A percentile compares a stretch with the other conserved stretches of the same genome.
Conservation (phyloP, 2,113 vertebrate genomes). For the Daubentonia madagascariensis region DNA sequence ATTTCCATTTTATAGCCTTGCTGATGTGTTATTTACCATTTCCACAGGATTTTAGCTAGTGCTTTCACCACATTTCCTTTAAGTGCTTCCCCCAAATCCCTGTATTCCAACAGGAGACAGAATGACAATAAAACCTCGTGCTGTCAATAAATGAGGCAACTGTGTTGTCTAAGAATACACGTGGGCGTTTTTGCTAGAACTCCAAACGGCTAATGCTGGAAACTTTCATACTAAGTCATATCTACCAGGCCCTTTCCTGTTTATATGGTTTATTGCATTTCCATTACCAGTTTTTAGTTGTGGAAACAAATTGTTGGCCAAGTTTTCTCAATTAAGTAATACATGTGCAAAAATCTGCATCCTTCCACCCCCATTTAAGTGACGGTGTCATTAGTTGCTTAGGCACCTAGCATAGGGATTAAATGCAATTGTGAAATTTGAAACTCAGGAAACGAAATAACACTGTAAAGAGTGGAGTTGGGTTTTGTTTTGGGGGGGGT, state of each 20-base stretch:
- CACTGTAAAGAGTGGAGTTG: background rate
- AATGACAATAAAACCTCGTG: conserved; percentile 32
- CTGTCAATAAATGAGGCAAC: conserved; percentile 33
- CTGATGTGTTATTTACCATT: conserved; percentile 59
- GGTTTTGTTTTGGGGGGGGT: background rate
- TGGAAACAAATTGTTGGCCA: conserved; percentile 49
- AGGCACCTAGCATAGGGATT: conserved; percentile 17
- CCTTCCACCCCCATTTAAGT: background rate
- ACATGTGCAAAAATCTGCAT: background rate
- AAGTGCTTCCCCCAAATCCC: conserved; percentile 42
- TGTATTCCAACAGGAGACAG: conserved; percentile 39
- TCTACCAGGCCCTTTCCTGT: conserved; percentile 45
- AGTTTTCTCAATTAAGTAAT: conserved; percentile 61
- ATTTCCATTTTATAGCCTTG: conserved; percentile 51
- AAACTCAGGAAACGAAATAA: background rate
- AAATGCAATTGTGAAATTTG: background rate
- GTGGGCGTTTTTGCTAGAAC: conserved; percentile 60
- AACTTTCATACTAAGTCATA: conserved; percentile 58
- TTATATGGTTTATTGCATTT: conserved; percentile 40
- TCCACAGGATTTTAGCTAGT: conserved; percentile 51
- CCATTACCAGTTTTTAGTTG: background rate
- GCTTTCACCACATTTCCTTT: conserved; percentile 68
- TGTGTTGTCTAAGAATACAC: conserved; percentile 53
- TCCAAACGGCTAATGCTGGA: conserved; percentile 62
- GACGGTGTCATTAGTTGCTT: conserved; percentile 33